Percentiles rank a stretch among this genome's conserved stretches.
phyloP scores from a whole-genome alignment of 2,888 invertebrate species.

The Drosophila hamatofila region DNA sequence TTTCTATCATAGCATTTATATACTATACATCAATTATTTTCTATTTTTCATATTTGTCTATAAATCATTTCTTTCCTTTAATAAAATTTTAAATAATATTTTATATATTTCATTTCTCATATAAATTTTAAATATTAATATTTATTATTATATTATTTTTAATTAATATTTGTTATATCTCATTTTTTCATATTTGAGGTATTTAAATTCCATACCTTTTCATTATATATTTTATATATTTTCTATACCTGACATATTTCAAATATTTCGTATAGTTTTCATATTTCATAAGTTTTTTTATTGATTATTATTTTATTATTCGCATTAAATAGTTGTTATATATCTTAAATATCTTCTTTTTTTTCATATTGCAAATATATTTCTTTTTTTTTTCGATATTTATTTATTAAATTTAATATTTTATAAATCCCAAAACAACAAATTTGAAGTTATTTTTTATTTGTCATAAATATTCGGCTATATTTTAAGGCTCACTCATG shows the following conservation, averaged over 20 bases:
- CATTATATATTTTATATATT: background rate
- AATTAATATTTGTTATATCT: background rate
- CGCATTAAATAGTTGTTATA: no score
- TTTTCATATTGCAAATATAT: no score
- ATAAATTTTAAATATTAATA: background rate
- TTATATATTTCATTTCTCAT: background rate
- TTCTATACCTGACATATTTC: background rate
- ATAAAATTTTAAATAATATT: background rate
- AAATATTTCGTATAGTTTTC: background rate
- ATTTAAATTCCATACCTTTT: no score
- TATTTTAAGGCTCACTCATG: no score
- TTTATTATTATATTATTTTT: background rate
- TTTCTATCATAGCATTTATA: background rate
- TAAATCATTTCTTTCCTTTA: background rate
- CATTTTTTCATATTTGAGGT: background rate
- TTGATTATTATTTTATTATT: no score
- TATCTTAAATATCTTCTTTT: no score
- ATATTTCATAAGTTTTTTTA: no score
- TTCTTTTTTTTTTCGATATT: no score
- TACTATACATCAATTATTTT: background rate
- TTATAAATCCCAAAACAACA: no score
- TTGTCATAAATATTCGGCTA: no score
- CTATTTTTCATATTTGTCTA: background rate
- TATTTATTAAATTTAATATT: no score
- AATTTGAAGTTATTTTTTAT: no score